A percentile compares a stretch with the other conserved stretches of the same genome.
These are phyloP conservation scores for Platysteira castanea DNA, from an alignment of 2,113 vertebrate genomes.

Conservation along the genomic window DNA sequence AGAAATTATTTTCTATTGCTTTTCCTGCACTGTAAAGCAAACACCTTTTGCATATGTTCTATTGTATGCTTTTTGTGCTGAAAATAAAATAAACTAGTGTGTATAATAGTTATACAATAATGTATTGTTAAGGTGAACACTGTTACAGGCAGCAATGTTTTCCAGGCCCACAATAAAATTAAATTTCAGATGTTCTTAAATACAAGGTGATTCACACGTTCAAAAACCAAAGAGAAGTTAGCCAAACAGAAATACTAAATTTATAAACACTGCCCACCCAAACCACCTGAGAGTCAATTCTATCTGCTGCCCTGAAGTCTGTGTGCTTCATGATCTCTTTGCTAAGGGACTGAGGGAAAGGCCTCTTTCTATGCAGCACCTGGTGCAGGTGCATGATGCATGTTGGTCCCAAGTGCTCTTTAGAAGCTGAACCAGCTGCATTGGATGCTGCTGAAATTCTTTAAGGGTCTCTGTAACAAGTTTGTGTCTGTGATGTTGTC, in stretches of 20 bases:
- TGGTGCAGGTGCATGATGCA: neutral
- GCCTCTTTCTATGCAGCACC: neutral
- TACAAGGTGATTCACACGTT: neutral
- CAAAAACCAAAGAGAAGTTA: neutral
- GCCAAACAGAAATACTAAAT: neutral
- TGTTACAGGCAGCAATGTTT: neutral
- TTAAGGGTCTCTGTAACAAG: neutral
- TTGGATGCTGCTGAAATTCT: neutral
- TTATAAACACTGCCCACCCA: neutral
- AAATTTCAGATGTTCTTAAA: neutral
- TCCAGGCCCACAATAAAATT: neutral
- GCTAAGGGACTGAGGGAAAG: neutral
- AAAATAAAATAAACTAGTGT: neutral
- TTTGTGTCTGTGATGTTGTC: neutral
- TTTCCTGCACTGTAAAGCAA: neutral
- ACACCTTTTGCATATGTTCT: accelerated
- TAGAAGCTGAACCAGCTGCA: neutral
- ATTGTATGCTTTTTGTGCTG: neutral
- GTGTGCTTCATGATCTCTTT: neutral
- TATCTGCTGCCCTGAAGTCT: neutral
- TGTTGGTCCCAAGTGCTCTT: neutral
- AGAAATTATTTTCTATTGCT: neutral
- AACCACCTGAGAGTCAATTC: neutral
- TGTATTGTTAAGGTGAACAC: neutral
- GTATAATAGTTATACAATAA: neutral